These are phyloP conservation scores for Centruroides sculpturatus DNA, from an alignment of 1,140 invertebrate genomes.

Conservation along the genomic window DNA sequence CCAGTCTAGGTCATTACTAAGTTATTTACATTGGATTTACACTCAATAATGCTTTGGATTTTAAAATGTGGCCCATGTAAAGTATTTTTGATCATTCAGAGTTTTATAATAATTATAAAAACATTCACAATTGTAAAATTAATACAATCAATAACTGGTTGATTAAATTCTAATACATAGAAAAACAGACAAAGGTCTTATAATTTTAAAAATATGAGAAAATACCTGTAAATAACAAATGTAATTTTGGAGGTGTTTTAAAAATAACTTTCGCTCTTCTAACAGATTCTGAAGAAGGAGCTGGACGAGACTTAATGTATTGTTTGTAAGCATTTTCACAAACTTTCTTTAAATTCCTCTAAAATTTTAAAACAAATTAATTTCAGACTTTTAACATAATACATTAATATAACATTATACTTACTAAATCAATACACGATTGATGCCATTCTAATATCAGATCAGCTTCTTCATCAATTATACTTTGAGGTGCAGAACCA, in stretches of 20 bases:
- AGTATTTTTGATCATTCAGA: too few relatives aligned
- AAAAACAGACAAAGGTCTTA: too few relatives aligned
- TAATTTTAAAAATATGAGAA: background rate
- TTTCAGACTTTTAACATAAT: too few relatives aligned
- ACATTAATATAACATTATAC: slow-evolving; percentile 17
- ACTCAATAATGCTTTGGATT: too few relatives aligned
- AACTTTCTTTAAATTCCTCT: slow-evolving; percentile 44
- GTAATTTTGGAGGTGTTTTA: slow-evolving; percentile 32
- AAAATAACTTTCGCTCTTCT: slow-evolving; percentile 56
- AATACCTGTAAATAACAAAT: slow-evolving; percentile 37
- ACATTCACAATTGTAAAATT: too few relatives aligned
- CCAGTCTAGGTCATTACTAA: too few relatives aligned
- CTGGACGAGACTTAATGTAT: slow-evolving; percentile 69
- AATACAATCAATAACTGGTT: too few relatives aligned
- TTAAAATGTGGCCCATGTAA: too few relatives aligned
- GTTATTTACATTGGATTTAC: too few relatives aligned
- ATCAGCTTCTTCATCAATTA: slow-evolving; percentile 71
- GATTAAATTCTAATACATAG: too few relatives aligned
- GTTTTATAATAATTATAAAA: too few relatives aligned
- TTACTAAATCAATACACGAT: slow-evolving; percentile 55
- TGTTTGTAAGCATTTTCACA: slow-evolving; percentile 79
- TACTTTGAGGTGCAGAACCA: slow-evolving; percentile 61
- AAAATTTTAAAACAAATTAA: too few relatives aligned
- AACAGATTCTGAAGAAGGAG: slow-evolving; percentile 75
- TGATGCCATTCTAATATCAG: slow-evolving; percentile 60